These are phyloP conservation scores for Sebastes vulpes DNA, from an alignment of 2,797 vertebrate species.

Conservation along the genomic window DNA sequence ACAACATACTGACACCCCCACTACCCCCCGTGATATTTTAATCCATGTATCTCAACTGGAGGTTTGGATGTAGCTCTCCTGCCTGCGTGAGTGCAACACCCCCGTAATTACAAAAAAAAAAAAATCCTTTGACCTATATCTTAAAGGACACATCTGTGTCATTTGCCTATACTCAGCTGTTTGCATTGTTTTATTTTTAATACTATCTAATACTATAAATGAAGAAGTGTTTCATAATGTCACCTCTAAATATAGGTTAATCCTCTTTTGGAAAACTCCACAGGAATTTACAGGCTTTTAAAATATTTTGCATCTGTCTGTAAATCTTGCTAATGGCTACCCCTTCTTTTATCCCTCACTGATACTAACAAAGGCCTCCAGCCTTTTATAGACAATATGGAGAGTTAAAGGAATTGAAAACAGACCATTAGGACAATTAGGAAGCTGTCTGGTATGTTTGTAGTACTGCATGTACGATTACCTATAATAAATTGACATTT, in stretches of 20 bases:
- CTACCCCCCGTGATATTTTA: constrained; percentile 48
- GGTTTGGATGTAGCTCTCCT: constrained; percentile 18
- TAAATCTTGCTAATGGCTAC: constrained; percentile 62
- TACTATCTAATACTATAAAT: constrained; percentile 42
- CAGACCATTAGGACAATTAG: neutral
- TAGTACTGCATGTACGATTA: neutral
- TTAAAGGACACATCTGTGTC: constrained; percentile 50
- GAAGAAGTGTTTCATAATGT: constrained; percentile 39
- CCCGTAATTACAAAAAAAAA: constrained; percentile 40
- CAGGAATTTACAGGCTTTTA: constrained; percentile 77
- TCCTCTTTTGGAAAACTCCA: constrained; percentile 68
- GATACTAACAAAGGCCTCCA: constrained; percentile 29
- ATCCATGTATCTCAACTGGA: constrained; percentile 50
- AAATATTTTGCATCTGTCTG: constrained; percentile 65
- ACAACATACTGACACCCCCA: constrained; percentile 21
- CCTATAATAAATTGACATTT: neutral
- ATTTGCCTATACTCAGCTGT: constrained; percentile 37
- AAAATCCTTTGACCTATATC: constrained; percentile 75
- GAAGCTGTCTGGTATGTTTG: neutral
- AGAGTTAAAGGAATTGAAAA: neutral
- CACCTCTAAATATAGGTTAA: constrained; percentile 75
- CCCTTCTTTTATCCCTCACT: constrained; percentile 31
- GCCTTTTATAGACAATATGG: neutral
- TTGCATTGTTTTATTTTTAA: constrained; percentile 58
- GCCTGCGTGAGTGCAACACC: constrained; percentile 4